phyloP scores from a whole-genome alignment of 1,140 invertebrate species.

The Leptinotarsa undecemlineata region DNA sequence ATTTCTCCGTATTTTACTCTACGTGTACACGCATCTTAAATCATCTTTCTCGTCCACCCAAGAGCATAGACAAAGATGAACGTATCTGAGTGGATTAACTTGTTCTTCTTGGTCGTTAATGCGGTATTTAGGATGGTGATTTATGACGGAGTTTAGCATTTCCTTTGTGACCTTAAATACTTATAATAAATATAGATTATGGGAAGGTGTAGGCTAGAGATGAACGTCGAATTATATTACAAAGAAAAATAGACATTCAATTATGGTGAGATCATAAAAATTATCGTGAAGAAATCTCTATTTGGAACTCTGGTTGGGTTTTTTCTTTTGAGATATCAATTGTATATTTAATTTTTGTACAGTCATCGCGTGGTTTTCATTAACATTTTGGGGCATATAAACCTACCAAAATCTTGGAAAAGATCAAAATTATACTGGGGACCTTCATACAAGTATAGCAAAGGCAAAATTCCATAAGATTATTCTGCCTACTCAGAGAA shows the following conservation, averaged over 20 bases:
- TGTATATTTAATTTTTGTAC: too few species aligned
- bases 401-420: too few species aligned
- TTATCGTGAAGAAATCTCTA: neutral
- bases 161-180: slow-evolving; percentile 32
- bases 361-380: too few species aligned
- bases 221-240: slow-evolving; percentile 14
- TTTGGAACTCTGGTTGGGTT: too few species aligned
- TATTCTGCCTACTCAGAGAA: too few species aligned
- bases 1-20: too few species aligned
- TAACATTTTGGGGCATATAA: too few species aligned
- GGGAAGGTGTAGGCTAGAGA: slow-evolving; percentile 14
- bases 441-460: too few species aligned
- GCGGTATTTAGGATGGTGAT: slow-evolving; percentile 34
- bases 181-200: slow-evolving; percentile 36
- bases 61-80: slow-evolving; percentile 25
- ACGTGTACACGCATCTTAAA: too few species aligned
- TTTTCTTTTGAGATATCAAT: too few species aligned
- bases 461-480: too few species aligned
- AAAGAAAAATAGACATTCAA: slow-evolving; percentile 5
- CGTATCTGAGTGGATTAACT: slow-evolving; percentile 30
- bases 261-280: slow-evolving; percentile 7
- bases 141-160: slow-evolving; percentile 33
- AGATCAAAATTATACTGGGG: too few species aligned
- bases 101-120: slow-evolving; percentile 34
- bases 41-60: neutral